Conservation (phyloP, 1,140 invertebrate species). For the Venustaconcha ellipsiformis region DNA sequence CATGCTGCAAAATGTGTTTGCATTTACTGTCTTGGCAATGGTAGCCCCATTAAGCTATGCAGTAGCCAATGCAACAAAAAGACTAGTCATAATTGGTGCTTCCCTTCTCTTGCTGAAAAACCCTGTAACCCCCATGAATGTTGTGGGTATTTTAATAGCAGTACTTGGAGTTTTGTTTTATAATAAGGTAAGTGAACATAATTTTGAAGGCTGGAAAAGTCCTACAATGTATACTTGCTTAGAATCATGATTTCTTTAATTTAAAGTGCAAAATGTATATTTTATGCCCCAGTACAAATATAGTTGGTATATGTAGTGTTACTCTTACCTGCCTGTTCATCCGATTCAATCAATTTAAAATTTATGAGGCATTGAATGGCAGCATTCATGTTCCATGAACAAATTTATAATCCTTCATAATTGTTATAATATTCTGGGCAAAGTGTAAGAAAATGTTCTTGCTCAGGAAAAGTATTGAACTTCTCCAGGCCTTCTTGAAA, state of each 20-base stretch:
- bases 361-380: not conserved
- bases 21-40: constrained; percentile 88
- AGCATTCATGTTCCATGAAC: too few relatives aligned
- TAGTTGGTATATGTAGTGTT: not conserved
- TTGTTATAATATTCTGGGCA: too few relatives aligned
- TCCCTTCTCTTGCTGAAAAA: constrained; percentile 91
- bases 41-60: constrained; percentile 95
- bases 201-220: not conserved
- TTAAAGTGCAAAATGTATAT: not conserved
- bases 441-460: too few relatives aligned
- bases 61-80: constrained; percentile 95
- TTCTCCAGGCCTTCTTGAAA: too few relatives aligned
- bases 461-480: too few relatives aligned
- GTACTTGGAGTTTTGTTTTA: constrained; percentile 91
- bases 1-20: constrained; percentile 95
- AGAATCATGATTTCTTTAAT: not conserved
- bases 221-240: not conserved
- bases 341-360: not conserved
- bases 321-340: not conserved
- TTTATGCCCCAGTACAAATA: not conserved
- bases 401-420: too few relatives aligned
- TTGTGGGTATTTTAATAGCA: constrained; percentile 92
- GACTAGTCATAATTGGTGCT: constrained; percentile 91
- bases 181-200: constrained; percentile 74
- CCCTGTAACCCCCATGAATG: constrained; percentile 88